Evolutionary conservation across 2,797 vertebrate genomes (phyloP).

Genomic region (Tragelaphus eurycerus): DNA sequence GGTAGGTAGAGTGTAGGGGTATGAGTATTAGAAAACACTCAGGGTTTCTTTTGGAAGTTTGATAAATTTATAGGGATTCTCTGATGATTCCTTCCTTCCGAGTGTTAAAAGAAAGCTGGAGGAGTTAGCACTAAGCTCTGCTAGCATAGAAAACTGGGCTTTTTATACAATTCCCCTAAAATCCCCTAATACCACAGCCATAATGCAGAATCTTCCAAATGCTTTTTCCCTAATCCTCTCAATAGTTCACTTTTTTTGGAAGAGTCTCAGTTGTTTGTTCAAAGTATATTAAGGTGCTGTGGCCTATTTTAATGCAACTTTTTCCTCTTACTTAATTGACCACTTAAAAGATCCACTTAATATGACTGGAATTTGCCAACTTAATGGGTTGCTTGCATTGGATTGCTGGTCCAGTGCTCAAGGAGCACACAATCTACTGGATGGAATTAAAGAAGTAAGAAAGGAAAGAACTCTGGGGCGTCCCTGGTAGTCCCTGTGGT

Average conservation of each 20-base stretch:
- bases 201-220: not conserved
- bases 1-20: not conserved
- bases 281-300: not conserved
- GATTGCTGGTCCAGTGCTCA: not conserved
- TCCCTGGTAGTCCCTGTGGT: not conserved
- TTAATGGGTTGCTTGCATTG: not conserved
- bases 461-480: not conserved
- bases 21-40: not conserved
- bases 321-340: not conserved
- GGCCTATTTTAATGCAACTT: not conserved
- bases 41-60: not conserved
- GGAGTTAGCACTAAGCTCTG: not conserved
- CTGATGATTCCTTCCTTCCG: not conserved
- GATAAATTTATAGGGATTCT: not conserved
- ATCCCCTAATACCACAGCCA: not conserved
- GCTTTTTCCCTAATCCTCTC: not conserved
- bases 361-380: not conserved
- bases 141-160: not conserved
- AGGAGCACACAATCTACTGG: not conserved
- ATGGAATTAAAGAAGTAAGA: not conserved
- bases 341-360: not conserved
- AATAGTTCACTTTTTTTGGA: not conserved
- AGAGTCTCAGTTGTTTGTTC: not conserved
- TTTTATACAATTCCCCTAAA: not conserved
- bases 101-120: not conserved